A percentile compares a stretch with the other conserved stretches of the same genome.
phyloP scores from a whole-genome alignment of 2,797 vertebrate genomes.

The Masticophis lateralis region DNA sequence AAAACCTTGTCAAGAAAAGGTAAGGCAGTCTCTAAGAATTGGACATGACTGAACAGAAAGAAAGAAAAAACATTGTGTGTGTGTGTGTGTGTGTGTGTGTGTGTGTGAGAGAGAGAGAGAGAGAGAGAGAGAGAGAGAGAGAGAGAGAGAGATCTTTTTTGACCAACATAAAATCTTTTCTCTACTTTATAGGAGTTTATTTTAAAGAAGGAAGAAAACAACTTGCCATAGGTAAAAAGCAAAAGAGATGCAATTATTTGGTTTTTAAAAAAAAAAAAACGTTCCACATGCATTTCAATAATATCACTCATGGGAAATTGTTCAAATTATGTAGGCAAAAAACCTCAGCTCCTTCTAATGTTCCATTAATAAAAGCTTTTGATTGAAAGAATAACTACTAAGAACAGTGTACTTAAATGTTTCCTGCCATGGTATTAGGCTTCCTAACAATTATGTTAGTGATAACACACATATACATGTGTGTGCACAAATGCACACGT shows the following conservation, averaged over 20 bases:
- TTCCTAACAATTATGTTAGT: not conserved
- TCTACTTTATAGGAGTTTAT: not conserved
- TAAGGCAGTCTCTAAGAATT: not conserved
- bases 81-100: too few species aligned
- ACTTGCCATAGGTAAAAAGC: not conserved
- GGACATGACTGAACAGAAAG: too few species aligned
- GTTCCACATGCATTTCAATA: not conserved
- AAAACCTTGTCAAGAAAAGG: not conserved
- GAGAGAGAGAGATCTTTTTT: not conserved
- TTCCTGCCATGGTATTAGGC: not conserved
- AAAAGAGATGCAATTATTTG: not conserved
- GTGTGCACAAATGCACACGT: not conserved
- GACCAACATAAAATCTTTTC: not conserved
- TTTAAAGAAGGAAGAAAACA: not conserved
- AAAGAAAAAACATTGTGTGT: too few species aligned
- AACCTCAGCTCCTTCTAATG: not conserved
- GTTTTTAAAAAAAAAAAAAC: not conserved
- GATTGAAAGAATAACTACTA: not conserved
- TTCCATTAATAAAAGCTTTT: not conserved
- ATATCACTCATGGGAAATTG: not conserved
- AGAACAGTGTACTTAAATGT: not conserved
- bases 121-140: too few species aligned
- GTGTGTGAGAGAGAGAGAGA: too few species aligned
- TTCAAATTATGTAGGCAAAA: not conserved
- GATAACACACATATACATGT: not conserved